Conservation (phyloP, 1,140 invertebrate genomes). For the Hylyphantes graminicola region DNA sequence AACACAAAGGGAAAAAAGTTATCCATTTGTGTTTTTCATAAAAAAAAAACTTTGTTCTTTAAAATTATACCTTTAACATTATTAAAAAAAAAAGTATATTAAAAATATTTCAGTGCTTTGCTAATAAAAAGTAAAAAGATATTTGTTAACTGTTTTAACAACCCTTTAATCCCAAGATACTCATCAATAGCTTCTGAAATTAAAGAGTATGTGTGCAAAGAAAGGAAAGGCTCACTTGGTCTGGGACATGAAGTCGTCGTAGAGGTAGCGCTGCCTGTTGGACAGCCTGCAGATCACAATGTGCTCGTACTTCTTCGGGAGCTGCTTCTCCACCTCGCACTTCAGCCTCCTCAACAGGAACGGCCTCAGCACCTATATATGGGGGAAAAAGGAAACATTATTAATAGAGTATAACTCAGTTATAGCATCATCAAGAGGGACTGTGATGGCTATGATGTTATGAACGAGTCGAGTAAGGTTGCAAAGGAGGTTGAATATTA, state of each 20-base stretch:
- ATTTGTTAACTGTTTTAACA: background rate
- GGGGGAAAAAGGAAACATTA: too few species aligned
- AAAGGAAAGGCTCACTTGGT: constrained; percentile 81
- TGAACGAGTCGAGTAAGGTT: too few species aligned
- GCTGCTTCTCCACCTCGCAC: constrained; percentile 98
- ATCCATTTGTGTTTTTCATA: too few species aligned
- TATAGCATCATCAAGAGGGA: too few species aligned
- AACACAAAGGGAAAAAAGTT: too few species aligned
- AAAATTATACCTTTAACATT: too few species aligned
- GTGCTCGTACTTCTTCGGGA: constrained; percentile 99
- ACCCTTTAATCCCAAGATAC: too few species aligned
- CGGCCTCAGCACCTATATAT: constrained; percentile 87
- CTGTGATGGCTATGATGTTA: too few species aligned
- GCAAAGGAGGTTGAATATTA: too few species aligned
- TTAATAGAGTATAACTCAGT: too few species aligned
- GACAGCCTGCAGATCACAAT: constrained; percentile 95
- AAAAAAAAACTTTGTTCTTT: too few species aligned
- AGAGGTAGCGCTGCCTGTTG: constrained; percentile 95
- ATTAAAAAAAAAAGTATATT: background rate
- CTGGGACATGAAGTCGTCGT: constrained; percentile 99
- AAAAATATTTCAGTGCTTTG: background rate
- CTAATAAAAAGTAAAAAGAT: background rate
- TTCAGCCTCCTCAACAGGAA: constrained; percentile 97
- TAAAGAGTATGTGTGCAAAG: background rate
- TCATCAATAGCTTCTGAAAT: background rate